Base-by-base conservation (phyloP, 1,140 invertebrate genomes). In the Drosophila pectinifera region DNA sequence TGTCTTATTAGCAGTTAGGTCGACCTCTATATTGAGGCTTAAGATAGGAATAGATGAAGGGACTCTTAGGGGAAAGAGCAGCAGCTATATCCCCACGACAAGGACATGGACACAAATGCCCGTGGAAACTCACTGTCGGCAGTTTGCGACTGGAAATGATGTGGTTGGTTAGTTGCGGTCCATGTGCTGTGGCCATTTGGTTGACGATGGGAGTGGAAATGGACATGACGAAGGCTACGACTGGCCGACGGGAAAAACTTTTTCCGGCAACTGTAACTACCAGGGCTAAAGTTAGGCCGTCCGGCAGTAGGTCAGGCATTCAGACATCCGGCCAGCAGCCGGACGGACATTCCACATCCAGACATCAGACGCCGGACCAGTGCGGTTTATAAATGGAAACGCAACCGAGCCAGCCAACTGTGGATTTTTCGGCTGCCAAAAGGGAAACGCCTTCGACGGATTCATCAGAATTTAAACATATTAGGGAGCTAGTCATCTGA, bases 131-230 rank as follows among this genome's bases (percentile, higher is more conserved):
- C 26, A 45, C 51, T 58, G 70, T 46, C 51, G 76, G 58, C 73
- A 85, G 81, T 85, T 85, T 80, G 77, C 68, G 78, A 48, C 81
- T 85, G 81, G 78, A 81, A 78, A 78, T 86, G 64, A 85, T 86
- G 78, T 81, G 81, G 73, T 85, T 78, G 81, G 73, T 85, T 85
- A 74, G 78, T 70, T 78, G 78, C 36, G 74, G 74, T 62, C 59
- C 64, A 38, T 59, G 78, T 63, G 81, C 59, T 78, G 54, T 38
- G 53, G 42, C 51, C 73, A 73, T 28, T 56, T 22, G 39, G 46
- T 57, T 74, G 65, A 42, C 46, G 31, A 31, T 55, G 68, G 26
- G 10, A 38, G 41, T 51, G 58, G 64, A 42, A 64, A 61, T 68
- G 58, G 64, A 36, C 48, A 61, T 68, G 70, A 75, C 59, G 69